phyloP scores from a whole-genome alignment of 2,113 vertebrate genomes.

The Pterocles gutturalis region DNA sequence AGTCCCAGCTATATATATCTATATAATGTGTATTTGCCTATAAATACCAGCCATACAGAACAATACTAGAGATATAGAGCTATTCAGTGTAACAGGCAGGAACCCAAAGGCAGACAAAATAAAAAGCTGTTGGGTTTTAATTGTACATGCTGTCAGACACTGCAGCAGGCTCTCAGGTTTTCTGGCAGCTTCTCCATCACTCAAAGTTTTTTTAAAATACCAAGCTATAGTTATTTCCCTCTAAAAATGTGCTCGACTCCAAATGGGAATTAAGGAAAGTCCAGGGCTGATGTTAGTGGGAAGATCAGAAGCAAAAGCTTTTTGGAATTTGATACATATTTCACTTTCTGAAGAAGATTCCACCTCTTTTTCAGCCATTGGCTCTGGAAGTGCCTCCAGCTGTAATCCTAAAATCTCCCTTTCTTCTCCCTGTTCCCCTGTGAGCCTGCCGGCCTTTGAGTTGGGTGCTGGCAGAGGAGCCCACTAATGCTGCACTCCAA shows the following conservation, averaged over 20 bases:
- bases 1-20: not conserved
- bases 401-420: not conserved
- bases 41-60: not conserved
- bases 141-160: not conserved
- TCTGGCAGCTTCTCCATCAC: not conserved
- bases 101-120: not conserved
- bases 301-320: not conserved
- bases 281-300: not conserved
- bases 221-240: not conserved
- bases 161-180: not conserved
- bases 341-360: not conserved
- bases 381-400: not conserved
- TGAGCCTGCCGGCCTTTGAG: not conserved
- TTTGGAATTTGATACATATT: not conserved
- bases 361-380: not conserved
- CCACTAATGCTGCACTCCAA: not conserved
- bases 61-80: not conserved
- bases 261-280: not conserved
- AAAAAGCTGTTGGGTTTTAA: not conserved
- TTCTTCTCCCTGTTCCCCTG: not conserved
- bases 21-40: not conserved
- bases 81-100: not conserved
- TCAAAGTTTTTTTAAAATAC: not conserved
- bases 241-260: not conserved
- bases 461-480: not conserved